Percentiles rank a stretch among this genome's conserved stretches.
These are phyloP conservation scores for Buceros bicornis DNA, from an alignment of 2,797 vertebrate genomes.

Conservation along the genomic window DNA sequence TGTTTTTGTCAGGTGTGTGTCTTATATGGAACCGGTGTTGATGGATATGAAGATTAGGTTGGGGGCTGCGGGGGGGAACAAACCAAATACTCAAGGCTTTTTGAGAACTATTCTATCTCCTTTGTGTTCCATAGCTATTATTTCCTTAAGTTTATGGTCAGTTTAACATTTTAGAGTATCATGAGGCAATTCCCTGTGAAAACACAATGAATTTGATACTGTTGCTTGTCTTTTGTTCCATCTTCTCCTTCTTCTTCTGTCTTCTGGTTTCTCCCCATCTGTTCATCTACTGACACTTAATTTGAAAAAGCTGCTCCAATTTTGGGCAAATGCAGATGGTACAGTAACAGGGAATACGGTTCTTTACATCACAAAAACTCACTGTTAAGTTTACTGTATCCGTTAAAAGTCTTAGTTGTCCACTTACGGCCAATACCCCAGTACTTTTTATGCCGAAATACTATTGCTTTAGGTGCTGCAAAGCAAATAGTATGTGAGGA, in stretches of 20 bases:
- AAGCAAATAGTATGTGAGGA: constrained; percentile 25
- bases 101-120: background rate
- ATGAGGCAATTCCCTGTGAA: constrained; percentile 26
- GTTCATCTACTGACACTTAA: background rate
- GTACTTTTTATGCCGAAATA: constrained; percentile 30
- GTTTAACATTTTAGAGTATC: constrained; percentile 15
- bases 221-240: background rate
- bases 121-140: constrained; percentile 40
- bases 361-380: constrained; percentile 16
- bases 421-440: background rate
- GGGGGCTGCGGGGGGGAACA: no score
- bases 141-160: constrained; percentile 38
- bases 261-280: constrained; percentile 25
- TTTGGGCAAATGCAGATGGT: constrained; percentile 29
- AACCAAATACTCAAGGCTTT: background rate
- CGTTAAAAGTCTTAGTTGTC: constrained; percentile 23
- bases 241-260: background rate
- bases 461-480: constrained; percentile 29
- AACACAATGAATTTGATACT: background rate
- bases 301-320: constrained; percentile 40
- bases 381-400: constrained; percentile 25
- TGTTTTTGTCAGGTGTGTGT: constrained; percentile 64
- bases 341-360: constrained; percentile 5
- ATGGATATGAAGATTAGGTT: constrained; percentile 4
- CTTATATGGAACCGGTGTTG: constrained; percentile 50